These are phyloP conservation scores for Acanthurus lineatus DNA, from an alignment of 2,797 vertebrate species.

Conservation along the genomic window DNA sequence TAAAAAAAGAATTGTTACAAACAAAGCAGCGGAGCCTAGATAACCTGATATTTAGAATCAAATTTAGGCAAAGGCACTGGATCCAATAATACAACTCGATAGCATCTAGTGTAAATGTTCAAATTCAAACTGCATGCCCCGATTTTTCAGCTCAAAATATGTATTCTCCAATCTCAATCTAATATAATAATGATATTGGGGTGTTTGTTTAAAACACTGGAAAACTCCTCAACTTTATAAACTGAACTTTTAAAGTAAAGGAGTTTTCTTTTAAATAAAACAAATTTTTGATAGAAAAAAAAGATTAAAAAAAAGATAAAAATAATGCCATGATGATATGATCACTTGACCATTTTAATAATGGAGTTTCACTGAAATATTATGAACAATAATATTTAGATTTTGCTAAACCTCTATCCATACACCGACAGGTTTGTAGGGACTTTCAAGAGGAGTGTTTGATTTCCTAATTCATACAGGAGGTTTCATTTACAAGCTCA, in stretches of 20 bases:
- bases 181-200: not conserved
- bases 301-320: not conserved
- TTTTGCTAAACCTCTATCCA: not conserved
- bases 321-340: not conserved
- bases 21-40: not conserved
- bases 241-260: not conserved
- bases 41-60: not conserved
- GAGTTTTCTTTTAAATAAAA: not conserved
- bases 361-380: not conserved
- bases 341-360: not conserved
- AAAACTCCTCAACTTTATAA: not conserved
- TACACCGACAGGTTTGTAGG: constrained; percentile 7
- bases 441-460: constrained; percentile 9
- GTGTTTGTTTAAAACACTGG: not conserved
- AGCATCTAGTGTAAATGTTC: not conserved
- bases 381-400: not conserved
- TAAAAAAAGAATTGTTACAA: not conserved
- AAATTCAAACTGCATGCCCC: not conserved
- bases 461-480: constrained; percentile 17
- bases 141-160: not conserved
- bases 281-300: not conserved
- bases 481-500: constrained; percentile 26
- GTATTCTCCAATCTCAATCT: not conserved
- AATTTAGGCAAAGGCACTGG: not conserved
- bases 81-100: not conserved